Base-by-base conservation (phyloP, 1,140 invertebrate genomes). In the Dendrolimus kikuchii region DNA sequence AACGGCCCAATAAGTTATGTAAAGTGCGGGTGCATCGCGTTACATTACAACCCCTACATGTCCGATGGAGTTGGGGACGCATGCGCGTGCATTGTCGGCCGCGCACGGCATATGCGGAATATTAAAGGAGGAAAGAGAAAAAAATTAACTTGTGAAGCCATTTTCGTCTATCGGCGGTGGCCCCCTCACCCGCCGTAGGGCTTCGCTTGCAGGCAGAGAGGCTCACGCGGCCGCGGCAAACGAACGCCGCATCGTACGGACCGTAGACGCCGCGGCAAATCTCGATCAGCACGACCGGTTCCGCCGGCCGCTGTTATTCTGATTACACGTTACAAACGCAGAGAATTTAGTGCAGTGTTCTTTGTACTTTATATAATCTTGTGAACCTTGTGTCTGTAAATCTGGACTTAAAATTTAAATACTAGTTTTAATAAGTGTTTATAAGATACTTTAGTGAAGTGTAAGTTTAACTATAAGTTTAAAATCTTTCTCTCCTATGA, bases 91-190 rank as follows among this genome's bases (percentile, higher is more conserved):
- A 82, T 62, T 68, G 68, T 71, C 68, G 54, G 73, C 68, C 73
- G 73, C 72, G 77, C 74, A 76, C 81, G 77, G 77, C 82, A 86
- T 86, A 86, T 86, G 82, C 82, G 80, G 77, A 82, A 82, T 86
- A 86, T 86, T 86, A 83, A 86, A 84, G 82, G 79, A 86, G 77
- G 82, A 86, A 86, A 86, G 81, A 84, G 81, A 84, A 86, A 86
- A 84, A 86, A 86, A 84, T 82, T 86, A 81, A 86, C 80, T 86
- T 82, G 82, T 86, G 80, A 86, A 86, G 80, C 82, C 82, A 86
- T 86, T 86, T 86, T 83, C 80, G 82, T 83, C 78, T 81, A 75
- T 81, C 72, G 68, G 68, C 69, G 65, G 40, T 47, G 53, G 63
- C 74, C 74, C 73, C 78, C 75, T 72, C 74, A 62, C 71, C 71